Percentiles rank a stretch among this genome's conserved stretches.
Conservation (phyloP, 2,113 vertebrate genomes). For the Aleadryas rufinucha region DNA sequence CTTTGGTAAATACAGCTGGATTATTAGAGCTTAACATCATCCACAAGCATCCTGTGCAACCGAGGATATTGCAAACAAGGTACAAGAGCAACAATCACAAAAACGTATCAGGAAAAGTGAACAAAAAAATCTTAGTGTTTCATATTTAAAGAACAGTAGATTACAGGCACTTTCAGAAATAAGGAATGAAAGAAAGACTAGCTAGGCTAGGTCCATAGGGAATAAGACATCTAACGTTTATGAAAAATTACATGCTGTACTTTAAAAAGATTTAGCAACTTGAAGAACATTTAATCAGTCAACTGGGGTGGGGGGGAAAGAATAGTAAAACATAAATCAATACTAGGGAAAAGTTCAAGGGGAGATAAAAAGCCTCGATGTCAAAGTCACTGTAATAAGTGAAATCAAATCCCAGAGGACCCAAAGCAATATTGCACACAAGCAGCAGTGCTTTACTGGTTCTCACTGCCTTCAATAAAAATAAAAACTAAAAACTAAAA, state of each 20-base stretch:
- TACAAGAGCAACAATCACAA: neutral
- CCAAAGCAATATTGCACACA: neutral
- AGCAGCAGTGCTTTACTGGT: neutral
- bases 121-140: neutral
- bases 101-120: neutral
- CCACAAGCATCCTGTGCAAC: neutral
- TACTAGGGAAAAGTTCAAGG: neutral
- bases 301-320: rapidly evolving
- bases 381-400: neutral
- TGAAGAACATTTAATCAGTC: neutral
- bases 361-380: neutral
- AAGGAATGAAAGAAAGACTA: neutral
- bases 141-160: neutral
- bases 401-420: neutral
- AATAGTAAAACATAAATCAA: neutral
- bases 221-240: neutral
- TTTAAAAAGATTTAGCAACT: neutral
- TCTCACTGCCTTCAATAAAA: neutral
- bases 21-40: neutral
- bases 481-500: neutral
- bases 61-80: neutral
- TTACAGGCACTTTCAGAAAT: neutral
- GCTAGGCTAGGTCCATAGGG: neutral
- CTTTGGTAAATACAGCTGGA: neutral
- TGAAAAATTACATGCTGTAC: neutral